A percentile compares a stretch with the other conserved stretches of the same genome.
phyloP scores from a whole-genome alignment of 2,113 vertebrate genomes.

The Regulus satrapa region DNA sequence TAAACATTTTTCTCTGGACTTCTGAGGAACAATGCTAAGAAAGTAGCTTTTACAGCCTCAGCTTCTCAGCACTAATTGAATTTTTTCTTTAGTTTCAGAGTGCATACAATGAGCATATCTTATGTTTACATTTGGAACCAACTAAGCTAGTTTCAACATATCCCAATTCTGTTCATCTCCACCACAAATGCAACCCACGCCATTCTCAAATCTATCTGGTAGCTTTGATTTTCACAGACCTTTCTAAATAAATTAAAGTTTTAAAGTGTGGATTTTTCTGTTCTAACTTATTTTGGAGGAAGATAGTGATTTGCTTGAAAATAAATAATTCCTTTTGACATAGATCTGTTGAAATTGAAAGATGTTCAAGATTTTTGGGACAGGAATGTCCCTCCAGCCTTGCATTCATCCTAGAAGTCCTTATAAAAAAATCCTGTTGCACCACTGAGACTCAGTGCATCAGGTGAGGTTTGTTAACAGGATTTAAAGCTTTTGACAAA shows the following conservation, averaged over 20 bases:
- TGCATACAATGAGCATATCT: not conserved
- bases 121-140: not conserved
- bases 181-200: not conserved
- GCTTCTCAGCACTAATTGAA: not conserved
- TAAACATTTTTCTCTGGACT: not conserved
- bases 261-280: not conserved
- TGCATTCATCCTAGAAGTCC: not conserved
- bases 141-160: conserved; percentile 7
- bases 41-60: not conserved
- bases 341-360: not conserved
- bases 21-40: not conserved
- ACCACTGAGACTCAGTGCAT: not conserved
- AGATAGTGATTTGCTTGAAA: not conserved
- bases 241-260: not conserved
- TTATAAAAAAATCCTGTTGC: not conserved
- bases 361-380: not conserved
- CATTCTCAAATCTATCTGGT: not conserved
- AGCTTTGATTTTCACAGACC: not conserved
- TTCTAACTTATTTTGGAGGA: not conserved
- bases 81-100: not conserved
- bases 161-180: not conserved
- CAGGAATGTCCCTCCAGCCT: not conserved
- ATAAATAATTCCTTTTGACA: not conserved
- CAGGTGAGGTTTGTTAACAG: not conserved
- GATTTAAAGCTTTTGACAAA: not conserved